A percentile compares a stretch with the other conserved stretches of the same genome.
These are phyloP conservation scores for Malacoctenus gilli DNA, from an alignment of 2,797 vertebrate species.

Conservation along the genomic window DNA sequence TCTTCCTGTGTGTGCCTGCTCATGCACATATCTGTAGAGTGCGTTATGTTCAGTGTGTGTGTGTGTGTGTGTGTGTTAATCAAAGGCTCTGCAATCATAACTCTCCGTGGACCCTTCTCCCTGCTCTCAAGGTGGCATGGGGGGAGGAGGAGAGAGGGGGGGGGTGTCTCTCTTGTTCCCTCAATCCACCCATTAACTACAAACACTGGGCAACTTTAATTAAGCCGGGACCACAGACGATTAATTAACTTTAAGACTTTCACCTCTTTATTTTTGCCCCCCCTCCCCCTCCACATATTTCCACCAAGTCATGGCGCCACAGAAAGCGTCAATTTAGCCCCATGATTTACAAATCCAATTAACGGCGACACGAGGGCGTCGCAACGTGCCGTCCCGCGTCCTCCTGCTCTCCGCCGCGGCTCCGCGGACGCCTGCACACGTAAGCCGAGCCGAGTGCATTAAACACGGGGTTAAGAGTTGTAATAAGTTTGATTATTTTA, in stretches of 20 bases:
- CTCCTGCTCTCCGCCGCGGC: conserved; percentile 66
- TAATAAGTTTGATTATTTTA: conserved; percentile 79
- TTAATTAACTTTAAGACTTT: conserved; percentile 79
- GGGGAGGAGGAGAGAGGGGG: conserved; percentile 31
- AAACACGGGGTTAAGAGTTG: conserved; percentile 72
- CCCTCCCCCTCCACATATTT: conserved; percentile 49
- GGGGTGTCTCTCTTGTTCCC: conserved; percentile 72
- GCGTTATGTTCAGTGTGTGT: no score
- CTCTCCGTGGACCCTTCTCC: conserved; percentile 45
- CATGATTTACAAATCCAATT: conserved; percentile 80
- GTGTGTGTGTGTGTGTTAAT: conserved; percentile 40
- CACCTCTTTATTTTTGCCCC: conserved; percentile 55
- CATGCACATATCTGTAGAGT: conserved; percentile 11
- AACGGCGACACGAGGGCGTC: conserved; percentile 70
- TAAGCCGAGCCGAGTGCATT: conserved; percentile 66
- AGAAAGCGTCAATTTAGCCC: conserved; percentile 69
- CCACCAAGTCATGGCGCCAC: conserved; percentile 53
- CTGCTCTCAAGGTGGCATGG: conserved; percentile 47
- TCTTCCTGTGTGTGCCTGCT: conserved; percentile 10
- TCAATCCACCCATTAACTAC: conserved; percentile 71
- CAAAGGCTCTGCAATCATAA: conserved; percentile 41
- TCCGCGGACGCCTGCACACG: conserved; percentile 42
- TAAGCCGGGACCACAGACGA: conserved; percentile 64
- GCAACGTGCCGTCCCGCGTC: conserved; percentile 71
- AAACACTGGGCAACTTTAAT: conserved; percentile 78